Evolutionary conservation across 2,888 invertebrate species (phyloP).

Genomic region (Augiades crinisus): DNA sequence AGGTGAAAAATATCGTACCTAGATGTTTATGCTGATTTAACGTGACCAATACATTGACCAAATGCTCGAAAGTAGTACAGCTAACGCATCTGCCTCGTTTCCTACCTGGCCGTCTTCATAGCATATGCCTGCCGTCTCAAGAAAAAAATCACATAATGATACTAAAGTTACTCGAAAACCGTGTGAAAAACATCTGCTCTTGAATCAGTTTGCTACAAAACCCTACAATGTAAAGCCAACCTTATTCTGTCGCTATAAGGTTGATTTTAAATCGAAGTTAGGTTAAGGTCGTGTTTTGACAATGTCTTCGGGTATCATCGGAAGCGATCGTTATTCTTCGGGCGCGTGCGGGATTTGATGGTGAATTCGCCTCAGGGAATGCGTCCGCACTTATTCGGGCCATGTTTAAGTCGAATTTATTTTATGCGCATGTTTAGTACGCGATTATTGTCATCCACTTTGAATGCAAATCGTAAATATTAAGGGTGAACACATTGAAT

Average conservation of each 20-base stretch:
- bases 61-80: constrained; percentile 30
- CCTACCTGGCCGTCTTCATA: constrained; percentile 63
- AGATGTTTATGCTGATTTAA: constrained; percentile 4
- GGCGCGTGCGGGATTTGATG: constrained; percentile 36
- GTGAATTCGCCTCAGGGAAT: constrained; percentile 43
- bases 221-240: constrained; percentile 31
- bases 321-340: constrained; percentile 49
- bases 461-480: constrained; percentile 39
- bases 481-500: constrained; percentile 34
- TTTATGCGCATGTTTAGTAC: constrained; percentile 48
- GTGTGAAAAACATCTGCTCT: constrained; percentile 74
- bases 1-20: constrained; percentile 1
- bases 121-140: constrained; percentile 59
- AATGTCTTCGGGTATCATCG: constrained; percentile 55
- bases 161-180: constrained; percentile 68
- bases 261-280: constrained; percentile 1
- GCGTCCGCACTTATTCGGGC: constrained; percentile 41
- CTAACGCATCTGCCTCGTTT: constrained; percentile 51
- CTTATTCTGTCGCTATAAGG: constrained; percentile 2
- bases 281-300: constrained; percentile 39
- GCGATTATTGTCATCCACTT: constrained; percentile 49
- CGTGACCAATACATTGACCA: constrained; percentile 18
- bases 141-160: constrained; percentile 71
- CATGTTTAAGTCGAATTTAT: constrained; percentile 41
- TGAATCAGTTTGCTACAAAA: constrained; percentile 26